A percentile compares a stretch with the other conserved stretches of the same genome.
These are phyloP conservation scores for Siphlonurus alternatus DNA, from an alignment of 2,888 invertebrate genomes.

Conservation along the genomic window DNA sequence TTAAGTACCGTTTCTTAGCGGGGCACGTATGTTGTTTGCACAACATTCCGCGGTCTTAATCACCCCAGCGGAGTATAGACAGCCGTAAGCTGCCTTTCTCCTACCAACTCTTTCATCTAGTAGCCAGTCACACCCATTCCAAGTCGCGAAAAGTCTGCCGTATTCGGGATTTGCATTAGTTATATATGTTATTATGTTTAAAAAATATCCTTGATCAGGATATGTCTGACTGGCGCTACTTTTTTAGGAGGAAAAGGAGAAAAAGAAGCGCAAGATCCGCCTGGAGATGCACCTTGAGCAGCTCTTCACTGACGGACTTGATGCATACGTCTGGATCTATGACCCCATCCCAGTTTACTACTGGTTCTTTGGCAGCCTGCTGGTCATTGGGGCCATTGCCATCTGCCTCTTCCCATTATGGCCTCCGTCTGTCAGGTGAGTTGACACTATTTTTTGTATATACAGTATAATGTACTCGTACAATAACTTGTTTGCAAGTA, in stretches of 20 bases:
- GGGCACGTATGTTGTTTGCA: no score
- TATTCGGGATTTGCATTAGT: no score
- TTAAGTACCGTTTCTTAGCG: no score
- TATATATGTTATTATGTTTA: background rate
- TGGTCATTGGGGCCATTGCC: constrained; percentile 83
- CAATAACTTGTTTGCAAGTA: constrained; percentile 10
- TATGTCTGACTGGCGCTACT: constrained; percentile 1
- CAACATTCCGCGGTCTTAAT: no score
- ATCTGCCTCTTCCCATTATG: constrained; percentile 98
- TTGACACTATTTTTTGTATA: no score
- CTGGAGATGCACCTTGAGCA: constrained; percentile 97
- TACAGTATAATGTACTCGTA: background rate
- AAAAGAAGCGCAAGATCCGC: constrained; percentile 77
- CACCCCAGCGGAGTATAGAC: no score
- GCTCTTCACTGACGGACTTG: constrained; percentile 78
- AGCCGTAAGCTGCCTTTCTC: no score
- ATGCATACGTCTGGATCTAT: constrained; percentile 97
- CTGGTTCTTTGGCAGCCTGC: constrained; percentile 79
- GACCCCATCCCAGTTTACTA: constrained; percentile 90
- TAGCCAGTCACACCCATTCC: no score
- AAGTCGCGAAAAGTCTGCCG: no score
- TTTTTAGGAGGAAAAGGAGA: constrained; percentile 32
- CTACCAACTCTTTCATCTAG: no score
- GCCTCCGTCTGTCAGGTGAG: constrained; percentile 77
- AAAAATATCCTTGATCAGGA: constrained; percentile 8